These are phyloP conservation scores for Drosophila affinis DNA, from an alignment of 2,888 invertebrate genomes.

Conservation along the genomic window DNA sequence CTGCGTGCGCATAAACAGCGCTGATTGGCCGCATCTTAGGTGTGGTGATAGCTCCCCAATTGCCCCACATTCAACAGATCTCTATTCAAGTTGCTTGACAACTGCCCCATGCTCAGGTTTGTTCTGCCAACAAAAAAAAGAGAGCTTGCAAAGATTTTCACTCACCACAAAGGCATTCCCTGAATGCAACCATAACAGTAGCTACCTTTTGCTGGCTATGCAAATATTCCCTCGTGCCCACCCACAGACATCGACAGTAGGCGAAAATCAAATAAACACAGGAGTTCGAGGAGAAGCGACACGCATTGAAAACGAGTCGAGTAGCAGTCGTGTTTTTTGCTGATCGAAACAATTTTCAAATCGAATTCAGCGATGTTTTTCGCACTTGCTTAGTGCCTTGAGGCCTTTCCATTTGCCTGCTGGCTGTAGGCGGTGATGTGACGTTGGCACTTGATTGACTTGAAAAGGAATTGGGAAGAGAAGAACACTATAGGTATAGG, in stretches of 20 bases:
- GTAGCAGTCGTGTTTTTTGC: constrained; percentile 29
- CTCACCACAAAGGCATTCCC: constrained; percentile 34
- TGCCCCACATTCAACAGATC: no score
- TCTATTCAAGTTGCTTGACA: no score
- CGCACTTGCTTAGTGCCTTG: constrained; percentile 29
- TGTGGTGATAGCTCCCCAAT: no score
- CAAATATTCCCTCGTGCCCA: constrained; percentile 36
- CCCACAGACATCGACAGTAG: constrained; percentile 5
- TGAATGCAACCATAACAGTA: constrained; percentile 30
- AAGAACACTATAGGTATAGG: no score
- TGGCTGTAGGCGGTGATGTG: constrained; percentile 18
- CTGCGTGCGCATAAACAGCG: no score
- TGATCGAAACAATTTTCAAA: constrained; percentile 36
- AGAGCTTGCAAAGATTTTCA: constrained; percentile 1
- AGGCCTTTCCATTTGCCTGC: not conserved
- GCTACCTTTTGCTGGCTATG: constrained; percentile 48
- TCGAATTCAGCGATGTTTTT: constrained; percentile 36
- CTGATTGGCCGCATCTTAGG: no score
- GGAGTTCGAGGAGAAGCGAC: not conserved
- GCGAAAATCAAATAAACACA: constrained; percentile 38
- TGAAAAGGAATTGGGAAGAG: no score
- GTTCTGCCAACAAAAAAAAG: not conserved
- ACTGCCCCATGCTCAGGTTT: not conserved
- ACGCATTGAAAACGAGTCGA: constrained; percentile 27
- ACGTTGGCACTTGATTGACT: constrained; percentile 23